Percentiles rank a stretch among this genome's conserved stretches.
phyloP scores from a whole-genome alignment of 2,113 vertebrate genomes.

The Antigone vipio region DNA sequence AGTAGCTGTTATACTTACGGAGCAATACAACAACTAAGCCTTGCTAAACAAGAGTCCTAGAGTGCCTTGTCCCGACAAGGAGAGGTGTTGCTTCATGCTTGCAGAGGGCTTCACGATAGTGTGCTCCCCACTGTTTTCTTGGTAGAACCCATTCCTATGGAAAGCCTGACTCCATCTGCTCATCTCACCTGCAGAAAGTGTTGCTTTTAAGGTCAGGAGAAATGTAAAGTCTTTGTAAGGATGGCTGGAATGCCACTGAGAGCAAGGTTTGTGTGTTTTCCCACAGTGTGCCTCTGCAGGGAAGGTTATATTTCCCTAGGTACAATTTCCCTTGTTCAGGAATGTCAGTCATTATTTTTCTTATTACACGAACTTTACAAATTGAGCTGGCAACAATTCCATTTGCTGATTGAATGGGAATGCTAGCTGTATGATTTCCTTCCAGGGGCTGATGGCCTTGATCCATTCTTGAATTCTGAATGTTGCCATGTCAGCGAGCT shows the following conservation, averaged over 20 bases:
- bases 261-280: neutral
- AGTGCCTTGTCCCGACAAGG: neutral
- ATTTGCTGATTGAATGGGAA: neutral
- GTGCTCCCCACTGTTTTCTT: neutral
- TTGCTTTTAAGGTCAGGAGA: neutral
- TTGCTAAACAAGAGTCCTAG: neutral
- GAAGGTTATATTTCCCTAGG: neutral
- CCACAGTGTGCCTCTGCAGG: neutral
- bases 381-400: neutral
- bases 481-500: neutral
- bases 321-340: neutral
- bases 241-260: neutral
- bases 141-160: neutral
- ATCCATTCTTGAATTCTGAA: neutral
- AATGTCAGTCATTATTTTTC: neutral
- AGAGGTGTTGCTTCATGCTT: neutral
- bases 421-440: neutral
- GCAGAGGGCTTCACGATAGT: neutral
- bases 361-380: neutral
- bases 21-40: neutral
- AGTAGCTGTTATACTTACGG: neutral
- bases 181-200: neutral
- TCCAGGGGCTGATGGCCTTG: neutral
- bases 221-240: neutral
- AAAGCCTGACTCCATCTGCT: neutral